A percentile compares a stretch with the other conserved stretches of the same genome.
phyloP scores from a whole-genome alignment of 2,113 vertebrate species.

The Lepidothrix coronata region DNA sequence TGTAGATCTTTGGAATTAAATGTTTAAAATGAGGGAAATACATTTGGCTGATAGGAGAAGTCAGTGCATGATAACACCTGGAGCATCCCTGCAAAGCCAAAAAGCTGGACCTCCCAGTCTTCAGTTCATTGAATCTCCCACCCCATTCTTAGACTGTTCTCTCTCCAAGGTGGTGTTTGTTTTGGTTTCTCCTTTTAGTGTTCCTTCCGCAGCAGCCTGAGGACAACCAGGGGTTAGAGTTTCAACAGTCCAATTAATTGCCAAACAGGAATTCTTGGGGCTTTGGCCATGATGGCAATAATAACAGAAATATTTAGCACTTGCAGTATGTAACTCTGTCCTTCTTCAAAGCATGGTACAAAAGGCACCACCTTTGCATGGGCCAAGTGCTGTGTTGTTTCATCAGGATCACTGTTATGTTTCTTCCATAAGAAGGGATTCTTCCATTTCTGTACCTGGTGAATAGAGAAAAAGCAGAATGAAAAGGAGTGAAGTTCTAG shows the following conservation, averaged over 20 bases:
- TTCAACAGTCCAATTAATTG: not conserved
- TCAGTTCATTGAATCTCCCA: not conserved
- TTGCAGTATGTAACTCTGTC: not conserved
- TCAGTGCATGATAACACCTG: not conserved
- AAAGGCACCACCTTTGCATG: too few relatives aligned
- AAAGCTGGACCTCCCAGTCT: not conserved
- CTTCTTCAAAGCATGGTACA: not conserved
- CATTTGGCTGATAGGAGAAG: not conserved
- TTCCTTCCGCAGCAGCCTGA: not conserved
- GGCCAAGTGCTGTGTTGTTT: not conserved
- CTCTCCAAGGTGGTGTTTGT: not conserved
- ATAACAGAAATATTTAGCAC: not conserved
- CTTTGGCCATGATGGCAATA: not conserved
- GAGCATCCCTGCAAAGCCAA: not conserved
- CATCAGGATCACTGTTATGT: not conserved
- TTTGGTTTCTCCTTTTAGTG: slow-evolving; percentile 27
- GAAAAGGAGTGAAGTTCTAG: not conserved
- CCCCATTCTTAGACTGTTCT: not conserved
- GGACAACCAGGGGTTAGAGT: not conserved
- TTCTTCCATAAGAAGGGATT: not conserved
- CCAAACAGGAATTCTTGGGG: not conserved
- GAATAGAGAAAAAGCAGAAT: not conserved
- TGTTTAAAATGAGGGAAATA: not conserved
- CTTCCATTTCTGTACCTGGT: not conserved
- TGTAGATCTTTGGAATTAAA: not conserved